A percentile compares a stretch with the other conserved stretches of the same genome.
These are phyloP conservation scores for Mustela nigripes DNA, from an alignment of 2,113 vertebrate genomes.

Conservation along the genomic window DNA sequence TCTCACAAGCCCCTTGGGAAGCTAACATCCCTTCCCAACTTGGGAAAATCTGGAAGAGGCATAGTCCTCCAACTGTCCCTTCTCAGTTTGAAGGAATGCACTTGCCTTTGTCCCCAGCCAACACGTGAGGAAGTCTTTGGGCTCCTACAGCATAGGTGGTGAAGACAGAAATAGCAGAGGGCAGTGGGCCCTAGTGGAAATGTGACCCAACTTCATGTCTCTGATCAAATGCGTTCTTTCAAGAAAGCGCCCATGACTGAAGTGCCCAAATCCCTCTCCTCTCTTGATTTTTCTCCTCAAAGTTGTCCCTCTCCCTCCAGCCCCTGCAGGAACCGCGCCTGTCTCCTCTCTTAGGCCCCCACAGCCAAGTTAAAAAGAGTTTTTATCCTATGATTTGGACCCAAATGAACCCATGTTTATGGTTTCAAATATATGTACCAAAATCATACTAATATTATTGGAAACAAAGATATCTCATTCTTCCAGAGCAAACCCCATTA, in stretches of 20 bases:
- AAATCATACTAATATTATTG: background rate
- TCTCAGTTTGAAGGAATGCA: background rate
- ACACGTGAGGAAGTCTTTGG: background rate
- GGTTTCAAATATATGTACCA: slow-evolving; percentile 37
- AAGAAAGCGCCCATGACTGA: background rate
- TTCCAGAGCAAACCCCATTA: background rate
- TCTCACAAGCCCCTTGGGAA: background rate
- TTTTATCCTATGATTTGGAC: slow-evolving; percentile 9
- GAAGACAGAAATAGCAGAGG: background rate
- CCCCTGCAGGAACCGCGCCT: background rate
- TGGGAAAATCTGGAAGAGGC: background rate
- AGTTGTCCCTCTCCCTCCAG: background rate
- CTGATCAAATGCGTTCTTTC: background rate
- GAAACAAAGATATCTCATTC: background rate
- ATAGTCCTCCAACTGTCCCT: background rate
- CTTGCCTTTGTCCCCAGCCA: background rate
- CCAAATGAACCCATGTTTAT: background rate
- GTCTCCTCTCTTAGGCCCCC: background rate
- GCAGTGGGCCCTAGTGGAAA: background rate
- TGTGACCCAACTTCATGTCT: background rate
- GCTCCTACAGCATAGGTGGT: background rate
- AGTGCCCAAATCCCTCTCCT: background rate
- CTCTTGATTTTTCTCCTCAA: background rate
- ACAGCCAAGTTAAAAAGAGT: background rate
- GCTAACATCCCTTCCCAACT: background rate